Percentiles rank a stretch among this genome's conserved stretches.
Conservation (phyloP, 2,888 invertebrate species). For the Drosophila percnosoma region DNA sequence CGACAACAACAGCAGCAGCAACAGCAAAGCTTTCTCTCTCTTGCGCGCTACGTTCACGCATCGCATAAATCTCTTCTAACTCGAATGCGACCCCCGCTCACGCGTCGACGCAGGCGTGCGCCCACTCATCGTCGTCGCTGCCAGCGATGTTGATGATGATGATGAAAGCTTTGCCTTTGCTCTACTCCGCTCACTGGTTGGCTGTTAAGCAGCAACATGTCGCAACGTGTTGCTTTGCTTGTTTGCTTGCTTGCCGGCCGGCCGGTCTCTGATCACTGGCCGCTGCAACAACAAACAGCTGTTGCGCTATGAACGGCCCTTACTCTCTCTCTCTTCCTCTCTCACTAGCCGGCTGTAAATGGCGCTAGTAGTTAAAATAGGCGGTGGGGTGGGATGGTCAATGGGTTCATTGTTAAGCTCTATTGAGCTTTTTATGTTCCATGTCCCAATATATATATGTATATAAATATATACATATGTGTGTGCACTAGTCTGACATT, state of each 20-base stretch:
- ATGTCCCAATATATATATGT: neutral
- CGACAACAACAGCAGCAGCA: conserved; percentile 20
- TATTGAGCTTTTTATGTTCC: neutral
- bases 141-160: conserved; percentile 9
- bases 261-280: conserved; percentile 21
- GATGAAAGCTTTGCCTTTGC: conserved; percentile 32
- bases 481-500: neutral
- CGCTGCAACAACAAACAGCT: conserved; percentile 27
- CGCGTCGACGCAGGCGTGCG: conserved; percentile 39
- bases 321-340: neutral
- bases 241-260: conserved; percentile 21
- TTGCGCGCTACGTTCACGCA: conserved; percentile 24
- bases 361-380: neutral
- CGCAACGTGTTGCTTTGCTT: conserved; percentile 35
- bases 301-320: conserved; percentile 28
- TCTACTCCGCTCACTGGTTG: conserved; percentile 20
- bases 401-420: neutral
- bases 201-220: conserved; percentile 23
- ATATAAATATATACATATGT: neutral
- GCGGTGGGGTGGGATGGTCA: neutral
- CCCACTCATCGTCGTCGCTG: conserved; percentile 41
- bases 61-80: conserved; percentile 60
- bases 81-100: conserved; percentile 23
- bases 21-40: conserved; percentile 36
- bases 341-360: neutral